phyloP scores from a whole-genome alignment of 2,797 vertebrate species.

The Hydrolagus colliei region DNA sequence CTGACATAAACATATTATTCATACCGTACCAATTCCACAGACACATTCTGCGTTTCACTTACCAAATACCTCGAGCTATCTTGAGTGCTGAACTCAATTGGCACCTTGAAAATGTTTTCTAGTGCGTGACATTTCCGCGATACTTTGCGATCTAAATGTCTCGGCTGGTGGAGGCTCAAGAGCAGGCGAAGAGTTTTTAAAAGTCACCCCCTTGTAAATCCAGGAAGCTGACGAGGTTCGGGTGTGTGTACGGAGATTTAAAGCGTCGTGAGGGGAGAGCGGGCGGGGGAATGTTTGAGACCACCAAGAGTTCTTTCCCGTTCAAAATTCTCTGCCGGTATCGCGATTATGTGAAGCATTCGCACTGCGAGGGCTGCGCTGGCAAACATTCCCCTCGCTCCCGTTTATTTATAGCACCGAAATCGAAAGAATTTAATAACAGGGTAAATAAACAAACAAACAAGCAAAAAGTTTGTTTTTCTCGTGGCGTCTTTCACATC shows the following conservation, averaged over 20 bases:
- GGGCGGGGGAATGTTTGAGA: too few species aligned
- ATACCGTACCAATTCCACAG: background rate
- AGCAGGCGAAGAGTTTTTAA: background rate
- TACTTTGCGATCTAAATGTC: background rate
- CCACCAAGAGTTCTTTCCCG: too few species aligned
- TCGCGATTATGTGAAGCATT: background rate
- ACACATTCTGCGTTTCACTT: background rate
- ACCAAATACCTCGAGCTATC: background rate
- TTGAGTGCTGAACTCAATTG: too few species aligned
- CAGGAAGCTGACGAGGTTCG: too few species aligned
- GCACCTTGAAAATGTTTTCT: background rate
- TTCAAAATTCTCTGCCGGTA: background rate
- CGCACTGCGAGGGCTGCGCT: background rate
- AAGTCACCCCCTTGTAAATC: background rate
- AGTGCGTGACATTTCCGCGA: background rate
- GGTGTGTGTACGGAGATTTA: too few species aligned
- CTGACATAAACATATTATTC: slow-evolving; percentile 34
- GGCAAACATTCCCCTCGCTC: background rate
- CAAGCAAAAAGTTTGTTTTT: background rate
- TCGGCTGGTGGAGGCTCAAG: background rate
- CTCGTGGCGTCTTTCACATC: too few species aligned
- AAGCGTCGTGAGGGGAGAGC: too few species aligned
- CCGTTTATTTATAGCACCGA: background rate
- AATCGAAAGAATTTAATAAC: background rate
- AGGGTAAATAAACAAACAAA: background rate